A percentile compares a stretch with the other conserved stretches of the same genome.
phyloP scores from a whole-genome alignment of 2,797 vertebrate species.

The Adrianichthys oophorus region DNA sequence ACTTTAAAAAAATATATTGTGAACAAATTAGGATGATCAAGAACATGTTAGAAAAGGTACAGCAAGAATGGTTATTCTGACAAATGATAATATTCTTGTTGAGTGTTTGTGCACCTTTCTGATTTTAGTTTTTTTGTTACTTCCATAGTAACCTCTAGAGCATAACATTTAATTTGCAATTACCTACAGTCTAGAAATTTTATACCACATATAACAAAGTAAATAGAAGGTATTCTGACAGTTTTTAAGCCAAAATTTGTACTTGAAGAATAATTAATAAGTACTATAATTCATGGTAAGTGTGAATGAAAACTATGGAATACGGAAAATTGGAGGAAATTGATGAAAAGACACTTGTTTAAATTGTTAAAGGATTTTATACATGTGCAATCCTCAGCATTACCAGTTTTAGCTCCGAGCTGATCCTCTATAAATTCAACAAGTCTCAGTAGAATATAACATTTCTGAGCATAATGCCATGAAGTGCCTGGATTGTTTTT shows the following conservation, averaged over 20 bases:
- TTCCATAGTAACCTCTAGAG: too few species aligned
- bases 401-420: conserved; percentile 12
- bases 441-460: not conserved
- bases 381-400: conserved; percentile 17
- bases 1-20: too few species aligned
- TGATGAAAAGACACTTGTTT: conserved; percentile 51
- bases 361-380: conserved; percentile 46
- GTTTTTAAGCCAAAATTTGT: conserved; percentile 25
- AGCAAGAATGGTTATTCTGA: too few species aligned
- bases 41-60: too few species aligned
- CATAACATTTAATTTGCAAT: not conserved
- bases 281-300: conserved; percentile 28
- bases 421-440: conserved; percentile 32
- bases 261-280: conserved; percentile 17
- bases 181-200: conserved; percentile 13
- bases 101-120: too few species aligned
- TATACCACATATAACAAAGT: not conserved
- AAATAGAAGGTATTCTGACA: conserved; percentile 10
- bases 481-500: not conserved
- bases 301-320: conserved; percentile 37
- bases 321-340: conserved; percentile 51
- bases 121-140: too few species aligned
- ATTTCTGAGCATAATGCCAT: conserved; percentile 1
- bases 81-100: too few species aligned
- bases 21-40: too few species aligned